phyloP scores from a whole-genome alignment of 2,888 invertebrate genomes.

The Watsonalla cultraria region DNA sequence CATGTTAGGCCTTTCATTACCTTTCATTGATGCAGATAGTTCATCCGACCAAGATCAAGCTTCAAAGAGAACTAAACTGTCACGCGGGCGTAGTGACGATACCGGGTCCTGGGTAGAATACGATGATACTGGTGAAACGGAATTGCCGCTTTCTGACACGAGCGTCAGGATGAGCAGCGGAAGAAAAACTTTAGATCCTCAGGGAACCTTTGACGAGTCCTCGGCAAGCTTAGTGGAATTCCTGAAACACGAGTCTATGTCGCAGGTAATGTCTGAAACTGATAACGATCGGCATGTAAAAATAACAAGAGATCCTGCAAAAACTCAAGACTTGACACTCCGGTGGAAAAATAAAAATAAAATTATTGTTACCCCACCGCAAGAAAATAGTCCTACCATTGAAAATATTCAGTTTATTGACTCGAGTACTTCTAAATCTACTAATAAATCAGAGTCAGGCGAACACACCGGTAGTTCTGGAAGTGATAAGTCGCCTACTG shows the following conservation, averaged over 20 bases:
- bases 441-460: conserved; percentile 61
- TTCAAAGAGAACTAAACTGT: conserved; percentile 44
- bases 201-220: conserved; percentile 80
- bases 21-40: conserved; percentile 77
- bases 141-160: conserved; percentile 75
- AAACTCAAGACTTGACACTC: conserved; percentile 52
- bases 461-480: conserved; percentile 69
- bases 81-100: conserved; percentile 81
- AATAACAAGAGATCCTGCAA: conserved; percentile 36
- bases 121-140: conserved; percentile 82
- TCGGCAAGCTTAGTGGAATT: conserved; percentile 75
- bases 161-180: conserved; percentile 39
- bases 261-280: conserved; percentile 58
- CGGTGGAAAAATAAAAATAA: conserved; percentile 77
- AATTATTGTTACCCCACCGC: conserved; percentile 80
- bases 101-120: conserved; percentile 84
- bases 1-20: conserved; percentile 67
- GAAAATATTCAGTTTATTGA: conserved; percentile 75
- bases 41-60: conserved; percentile 68
- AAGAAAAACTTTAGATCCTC: conserved; percentile 64
- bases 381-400: conserved; percentile 79
- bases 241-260: conserved; percentile 63
- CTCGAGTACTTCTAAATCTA: conserved; percentile 57
- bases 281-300: conserved; percentile 63
- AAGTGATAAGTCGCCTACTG: conserved; percentile 67